Evolutionary conservation across 2,888 invertebrate species (phyloP), one percentile per base, ranked within the genome.

Genomic region (Polietes domitor): DNA sequence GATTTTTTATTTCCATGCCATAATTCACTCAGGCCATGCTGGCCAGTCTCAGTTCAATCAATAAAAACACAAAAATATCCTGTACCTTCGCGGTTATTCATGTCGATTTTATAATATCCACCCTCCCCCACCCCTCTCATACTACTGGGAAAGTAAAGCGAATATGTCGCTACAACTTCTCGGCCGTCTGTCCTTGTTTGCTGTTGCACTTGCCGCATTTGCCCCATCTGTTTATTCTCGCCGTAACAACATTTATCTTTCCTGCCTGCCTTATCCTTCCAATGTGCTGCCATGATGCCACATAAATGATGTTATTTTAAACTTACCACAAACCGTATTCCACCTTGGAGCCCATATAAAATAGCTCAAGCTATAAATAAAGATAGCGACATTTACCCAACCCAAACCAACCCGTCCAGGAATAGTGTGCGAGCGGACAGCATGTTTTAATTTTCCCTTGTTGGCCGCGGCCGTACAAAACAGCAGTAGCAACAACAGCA

Each of bases 381-480:
- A 28, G 15, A 15, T 17, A 75, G 17, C 28, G 28, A 19, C 21
- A 26, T 41, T 53, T 9, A 1, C 10, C 24, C 53, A n/a, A 6
- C 10, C 21, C 21, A n/a, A n/a, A 2, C 19, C 53, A 3, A 12
- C 26, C 26, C 17, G 50, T 24, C 58, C 12, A 24, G 10, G 6
- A 15, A 26, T 58, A 6, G 12, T 58, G 21, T 47, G 15, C 47
- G 47, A 47, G 21, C 15, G 58, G n/a, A n/a, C n/a, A 26, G 15
- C 37, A 24, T 77, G 9, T 70, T 77, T 58, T 58, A 43, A 68
- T 68, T 68, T 68, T 68, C 21, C 15, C 43, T 15, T 4, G 41
- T n/a, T n/a, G 68, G 19, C 19, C 12, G 21, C 9, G 53, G 15
- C 47, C 15, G n/a, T 12, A n/a, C 50, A 50, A 9, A 7, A 55